Evolutionary conservation across 92 coral and sea anemone genomes (phyloP), one percentile per base, ranked within the genome.

Genomic region (Parazoanthus atlanticus): DNA sequence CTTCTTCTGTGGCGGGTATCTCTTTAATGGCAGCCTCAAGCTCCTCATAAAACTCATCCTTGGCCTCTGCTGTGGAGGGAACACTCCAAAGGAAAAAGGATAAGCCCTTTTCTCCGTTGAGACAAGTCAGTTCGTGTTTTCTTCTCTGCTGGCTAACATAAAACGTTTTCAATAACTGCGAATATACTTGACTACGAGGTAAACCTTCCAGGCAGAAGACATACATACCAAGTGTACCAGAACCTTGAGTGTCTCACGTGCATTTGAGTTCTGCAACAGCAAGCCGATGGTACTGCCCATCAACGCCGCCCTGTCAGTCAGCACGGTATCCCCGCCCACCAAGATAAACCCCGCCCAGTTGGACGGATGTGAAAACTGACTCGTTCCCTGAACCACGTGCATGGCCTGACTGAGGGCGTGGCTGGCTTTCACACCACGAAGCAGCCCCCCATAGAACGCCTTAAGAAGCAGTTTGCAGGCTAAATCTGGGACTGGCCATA

Each of bases 281-380:
- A 93, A 56, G 1, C 91, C 91, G 82, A 95, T 90, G 56, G 99
- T 96, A 79, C 94, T 89, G 16, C 98, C 94, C 93, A 97, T 91
- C 61, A 91, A 84, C 25, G 95, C 93, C 79, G 93, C 89, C 83
- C 93, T 97, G 81, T 86, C 94, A 8, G 95, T 80, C 26, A 97
- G 91, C 71, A 91, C 92, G 2, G 96, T 89, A 88, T 97, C 98
- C 2, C 96, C 95, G 28, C 99, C 99, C 33, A 97, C 95, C 46
- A 97, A 86, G 31, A 97, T 91, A 58, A 97, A 97, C 38, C 99
- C 99, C 4, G 99, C 99, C 99, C 99, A 97, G 94, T 97, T 97
- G 2, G 99, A 97, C 30, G 99, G 99, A 56, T 97, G 98, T 31
- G 95, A 94, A 81, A 95, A 97, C 91, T 97, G 98, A 92, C 94